Evolutionary conservation across 2,888 invertebrate species (phyloP).

Genomic region (Torymus aiolomorphi): DNA sequence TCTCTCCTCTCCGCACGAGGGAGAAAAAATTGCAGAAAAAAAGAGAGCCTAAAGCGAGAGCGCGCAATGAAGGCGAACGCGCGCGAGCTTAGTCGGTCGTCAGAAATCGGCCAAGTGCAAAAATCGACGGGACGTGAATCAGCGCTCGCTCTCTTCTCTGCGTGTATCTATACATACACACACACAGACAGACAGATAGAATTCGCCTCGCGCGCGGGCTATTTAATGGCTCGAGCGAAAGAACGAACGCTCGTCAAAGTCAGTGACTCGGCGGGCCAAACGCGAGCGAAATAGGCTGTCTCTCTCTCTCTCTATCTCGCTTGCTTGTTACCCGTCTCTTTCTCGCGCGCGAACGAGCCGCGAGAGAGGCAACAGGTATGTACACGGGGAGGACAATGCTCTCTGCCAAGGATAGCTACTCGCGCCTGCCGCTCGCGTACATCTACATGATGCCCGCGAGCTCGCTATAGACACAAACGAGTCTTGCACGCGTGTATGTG

Average conservation of each 20-base stretch:
- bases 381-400: slow-evolving; percentile 68
- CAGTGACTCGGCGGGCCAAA: slow-evolving; percentile 46
- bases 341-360: slow-evolving; percentile 7
- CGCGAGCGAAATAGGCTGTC: not conserved
- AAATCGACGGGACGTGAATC: slow-evolving; percentile 47
- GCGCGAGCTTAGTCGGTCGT: not conserved
- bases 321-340: no score
- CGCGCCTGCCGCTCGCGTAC: slow-evolving; percentile 25
- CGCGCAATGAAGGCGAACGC: not conserved
- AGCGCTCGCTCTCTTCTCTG: not conserved
- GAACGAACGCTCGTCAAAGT: slow-evolving; percentile 41
- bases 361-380: slow-evolving; percentile 13
- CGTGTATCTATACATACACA: not conserved
- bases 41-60: not conserved
- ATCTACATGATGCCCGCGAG: slow-evolving; percentile 12
- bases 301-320: not conserved
- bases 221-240: slow-evolving; percentile 5
- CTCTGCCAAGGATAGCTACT: slow-evolving; percentile 72
- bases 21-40: no score
- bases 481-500: no score
- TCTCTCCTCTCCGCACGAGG: no score
- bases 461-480: no score
- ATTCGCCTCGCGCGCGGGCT: not conserved
- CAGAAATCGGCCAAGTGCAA: slow-evolving; percentile 47
- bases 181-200: not conserved